These are phyloP conservation scores for Crossocerus cetratus DNA, from an alignment of 2,888 invertebrate species.

Conservation along the genomic window DNA sequence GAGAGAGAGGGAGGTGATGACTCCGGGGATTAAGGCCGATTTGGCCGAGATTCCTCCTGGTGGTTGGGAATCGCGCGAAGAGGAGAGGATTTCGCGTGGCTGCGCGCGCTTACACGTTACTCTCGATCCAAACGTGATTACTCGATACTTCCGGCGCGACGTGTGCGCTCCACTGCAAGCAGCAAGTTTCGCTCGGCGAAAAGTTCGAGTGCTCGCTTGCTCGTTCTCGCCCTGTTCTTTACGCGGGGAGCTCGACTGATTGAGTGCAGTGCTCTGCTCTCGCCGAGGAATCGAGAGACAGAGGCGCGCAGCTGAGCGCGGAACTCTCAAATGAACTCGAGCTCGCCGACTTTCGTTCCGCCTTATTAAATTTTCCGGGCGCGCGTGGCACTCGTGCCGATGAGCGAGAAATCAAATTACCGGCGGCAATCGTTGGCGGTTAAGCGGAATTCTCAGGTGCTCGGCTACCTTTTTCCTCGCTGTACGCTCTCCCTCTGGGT, in stretches of 20 bases:
- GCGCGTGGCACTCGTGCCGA: conserved; percentile 2
- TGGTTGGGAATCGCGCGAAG: too few relatives aligned
- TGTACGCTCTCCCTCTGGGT: too few relatives aligned
- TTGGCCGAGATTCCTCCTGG: too few relatives aligned
- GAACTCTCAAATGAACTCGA: conserved; percentile 26
- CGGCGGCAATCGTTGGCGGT: background rate
- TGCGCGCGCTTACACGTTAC: too few relatives aligned
- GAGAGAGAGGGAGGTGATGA: too few relatives aligned
- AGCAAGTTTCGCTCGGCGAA: conserved; percentile 9
- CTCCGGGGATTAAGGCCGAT: too few relatives aligned
- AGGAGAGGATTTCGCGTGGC: too few relatives aligned
- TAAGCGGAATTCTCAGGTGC: background rate
- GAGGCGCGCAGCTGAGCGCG: conserved; percentile 10
- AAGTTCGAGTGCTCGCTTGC: too few relatives aligned
- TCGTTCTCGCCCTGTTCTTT: conserved; percentile 43
- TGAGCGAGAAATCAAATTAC: conserved; percentile 30
- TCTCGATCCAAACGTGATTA: too few relatives aligned
- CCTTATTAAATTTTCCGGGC: conserved; percentile 26
- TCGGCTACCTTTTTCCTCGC: too few relatives aligned
- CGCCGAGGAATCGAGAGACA: background rate
- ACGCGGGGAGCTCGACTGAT: conserved; percentile 30
- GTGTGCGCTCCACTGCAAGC: too few relatives aligned
- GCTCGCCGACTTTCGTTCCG: conserved; percentile 10
- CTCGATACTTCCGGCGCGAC: too few relatives aligned
- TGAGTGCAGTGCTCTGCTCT: conserved; percentile 21